Conservation (phyloP, 1,140 invertebrate species). For the Brachionus rotundiformis region DNA sequence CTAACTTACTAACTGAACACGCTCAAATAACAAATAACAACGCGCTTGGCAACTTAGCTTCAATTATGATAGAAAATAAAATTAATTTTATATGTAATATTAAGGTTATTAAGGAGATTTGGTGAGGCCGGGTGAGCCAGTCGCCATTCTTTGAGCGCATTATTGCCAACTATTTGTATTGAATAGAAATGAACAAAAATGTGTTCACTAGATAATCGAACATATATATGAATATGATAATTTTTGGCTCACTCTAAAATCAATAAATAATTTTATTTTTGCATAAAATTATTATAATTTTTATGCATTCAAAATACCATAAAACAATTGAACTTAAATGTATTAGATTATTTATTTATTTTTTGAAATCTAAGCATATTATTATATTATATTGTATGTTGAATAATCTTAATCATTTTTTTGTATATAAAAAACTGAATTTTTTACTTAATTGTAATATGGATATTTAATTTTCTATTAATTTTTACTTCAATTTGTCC, state of each 20-base stretch:
- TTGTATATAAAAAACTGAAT: no score
- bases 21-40: not conserved
- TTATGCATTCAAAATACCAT: not conserved
- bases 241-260: not conserved
- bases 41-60: not conserved
- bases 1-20: constrained; percentile 17
- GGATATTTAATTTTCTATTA: no score
- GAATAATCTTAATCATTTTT: no score
- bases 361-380: not conserved
- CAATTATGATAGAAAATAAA: not conserved
- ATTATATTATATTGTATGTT: not conserved
- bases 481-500: no score
- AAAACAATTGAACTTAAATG: not conserved
- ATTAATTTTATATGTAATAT: no score
- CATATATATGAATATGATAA: not conserved
- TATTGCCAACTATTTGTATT: no score
- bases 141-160: no score
- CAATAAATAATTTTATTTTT: not conserved
- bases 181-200: no score
- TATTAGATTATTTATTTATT: not conserved
- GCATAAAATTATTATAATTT: not conserved
- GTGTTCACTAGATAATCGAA: no score
- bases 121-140: no score
- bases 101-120: no score
- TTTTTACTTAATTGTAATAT: no score